These are phyloP conservation scores for Byasa hedistus DNA, from an alignment of 2,888 invertebrate genomes.

Conservation along the genomic window DNA sequence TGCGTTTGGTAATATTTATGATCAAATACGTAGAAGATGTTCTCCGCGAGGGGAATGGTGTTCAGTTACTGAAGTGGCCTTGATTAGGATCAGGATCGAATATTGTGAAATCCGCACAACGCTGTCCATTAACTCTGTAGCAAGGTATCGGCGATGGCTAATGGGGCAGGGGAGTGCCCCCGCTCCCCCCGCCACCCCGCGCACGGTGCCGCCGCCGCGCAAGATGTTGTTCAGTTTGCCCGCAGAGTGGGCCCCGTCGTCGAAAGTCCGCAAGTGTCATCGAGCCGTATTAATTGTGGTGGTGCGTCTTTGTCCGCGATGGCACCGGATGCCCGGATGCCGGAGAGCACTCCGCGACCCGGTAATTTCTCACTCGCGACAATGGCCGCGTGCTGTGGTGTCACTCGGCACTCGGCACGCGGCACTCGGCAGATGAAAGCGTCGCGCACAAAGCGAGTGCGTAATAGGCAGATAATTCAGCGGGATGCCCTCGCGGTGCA, in stretches of 20 bases:
- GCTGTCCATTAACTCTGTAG: too few species aligned
- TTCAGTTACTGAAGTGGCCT: too few species aligned
- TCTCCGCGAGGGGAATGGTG: too few species aligned
- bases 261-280: constrained; percentile 27
- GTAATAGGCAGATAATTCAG: constrained; percentile 74
- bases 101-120: too few species aligned
- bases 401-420: too few species aligned
- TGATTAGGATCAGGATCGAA: too few species aligned
- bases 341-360: constrained; percentile 30
- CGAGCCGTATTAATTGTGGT: constrained; percentile 20
- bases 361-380: constrained; percentile 53
- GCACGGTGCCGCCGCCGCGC: background rate
- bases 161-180: too few species aligned
- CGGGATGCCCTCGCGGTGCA: constrained; percentile 59
- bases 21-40: too few species aligned
- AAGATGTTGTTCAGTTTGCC: constrained; percentile 4
- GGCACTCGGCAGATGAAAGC: constrained; percentile 62
- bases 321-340: constrained; percentile 37
- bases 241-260: constrained; percentile 32
- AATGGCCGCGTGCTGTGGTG: constrained; percentile 54
- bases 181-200: too few species aligned
- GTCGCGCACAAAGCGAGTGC: constrained; percentile 70
- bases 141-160: too few species aligned
- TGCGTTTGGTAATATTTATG: too few species aligned
- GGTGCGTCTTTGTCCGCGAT: constrained; percentile 28